Conservation (phyloP, 2,888 invertebrate species). For the Beris morrisii region DNA sequence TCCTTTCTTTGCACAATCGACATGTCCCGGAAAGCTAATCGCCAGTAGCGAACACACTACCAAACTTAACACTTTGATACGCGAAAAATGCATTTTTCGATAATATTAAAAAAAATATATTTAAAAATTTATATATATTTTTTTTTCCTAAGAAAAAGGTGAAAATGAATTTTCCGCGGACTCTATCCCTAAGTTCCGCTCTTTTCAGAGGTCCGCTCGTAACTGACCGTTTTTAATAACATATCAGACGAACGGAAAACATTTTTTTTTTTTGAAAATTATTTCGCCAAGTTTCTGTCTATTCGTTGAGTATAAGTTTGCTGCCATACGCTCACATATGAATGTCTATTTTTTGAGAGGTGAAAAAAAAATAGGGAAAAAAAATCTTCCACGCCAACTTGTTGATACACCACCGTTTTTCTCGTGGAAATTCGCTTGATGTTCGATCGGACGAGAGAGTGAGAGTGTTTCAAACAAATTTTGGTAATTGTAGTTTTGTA, state of each 20-base stretch:
- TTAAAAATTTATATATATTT: slow-evolving; percentile 25
- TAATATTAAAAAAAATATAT: slow-evolving; percentile 31
- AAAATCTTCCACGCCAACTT: slow-evolving; percentile 25
- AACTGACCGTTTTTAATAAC: slow-evolving; percentile 51
- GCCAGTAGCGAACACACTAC: slow-evolving; percentile 54
- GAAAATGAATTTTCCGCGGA: slow-evolving; percentile 53
- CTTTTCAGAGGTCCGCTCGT: slow-evolving; percentile 59
- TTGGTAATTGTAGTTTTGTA: background rate
- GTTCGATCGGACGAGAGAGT: background rate
- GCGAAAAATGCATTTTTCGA: slow-evolving; percentile 52
- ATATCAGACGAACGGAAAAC: slow-evolving; percentile 34
- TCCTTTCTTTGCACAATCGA: slow-evolving; percentile 54
- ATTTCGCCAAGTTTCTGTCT: background rate
- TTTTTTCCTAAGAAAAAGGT: slow-evolving; percentile 30
- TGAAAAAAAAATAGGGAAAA: background rate
- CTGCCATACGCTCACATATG: background rate
- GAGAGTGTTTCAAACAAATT: background rate
- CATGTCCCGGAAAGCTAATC: slow-evolving; percentile 56
- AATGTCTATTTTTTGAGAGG: background rate
- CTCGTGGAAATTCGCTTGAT: slow-evolving; percentile 17
- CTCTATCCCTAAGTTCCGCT: slow-evolving; percentile 56
- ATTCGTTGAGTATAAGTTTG: background rate
- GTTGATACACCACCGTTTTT: slow-evolving; percentile 27
- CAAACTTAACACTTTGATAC: slow-evolving; percentile 54
- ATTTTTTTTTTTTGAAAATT: slow-evolving; percentile 16